Percentiles rank a stretch among this genome's conserved stretches.
Conservation (phyloP, 53 echinoderm and acorn worm genomes). For the Echinarachnius parma region DNA sequence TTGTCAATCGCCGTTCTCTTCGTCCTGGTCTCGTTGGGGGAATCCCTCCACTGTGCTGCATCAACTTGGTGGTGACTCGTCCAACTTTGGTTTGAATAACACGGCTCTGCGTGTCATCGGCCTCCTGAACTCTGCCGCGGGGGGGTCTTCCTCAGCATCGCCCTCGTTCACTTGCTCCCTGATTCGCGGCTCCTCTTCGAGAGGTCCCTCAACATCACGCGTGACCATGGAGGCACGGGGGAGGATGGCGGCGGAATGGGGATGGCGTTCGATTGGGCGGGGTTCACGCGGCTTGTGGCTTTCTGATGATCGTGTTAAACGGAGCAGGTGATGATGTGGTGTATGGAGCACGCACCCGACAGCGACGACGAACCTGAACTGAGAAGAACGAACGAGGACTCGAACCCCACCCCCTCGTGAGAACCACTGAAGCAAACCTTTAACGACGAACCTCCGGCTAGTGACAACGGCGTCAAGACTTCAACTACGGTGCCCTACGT, state of each 20-base stretch:
- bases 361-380: conserved; percentile 1
- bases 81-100: conserved; percentile 21
- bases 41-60: conserved; percentile 57
- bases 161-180: conserved; percentile 84
- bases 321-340: conserved; percentile 64
- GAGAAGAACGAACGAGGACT: neutral
- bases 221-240: conserved; percentile 5
- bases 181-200: conserved; percentile 60
- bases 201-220: conserved; percentile 28
- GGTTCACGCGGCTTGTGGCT: conserved; percentile 60
- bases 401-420: conserved; percentile 5
- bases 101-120: conserved; percentile 52
- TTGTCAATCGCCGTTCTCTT: conserved; percentile 65
- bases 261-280: conserved; percentile 69
- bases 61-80: conserved; percentile 32
- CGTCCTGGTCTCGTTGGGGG: conserved; percentile 65
- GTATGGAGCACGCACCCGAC: neutral
- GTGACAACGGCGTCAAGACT: neutral
- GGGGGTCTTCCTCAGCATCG: conserved; percentile 85
- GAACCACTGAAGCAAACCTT: too few relatives aligned
- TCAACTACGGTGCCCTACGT: neutral
- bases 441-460: neutral
- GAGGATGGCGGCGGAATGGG: neutral
- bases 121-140: conserved; percentile 80
- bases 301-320: conserved; percentile 75